These are phyloP conservation scores for Macaria liturata DNA, from an alignment of 2,888 invertebrate genomes.

Conservation along the genomic window DNA sequence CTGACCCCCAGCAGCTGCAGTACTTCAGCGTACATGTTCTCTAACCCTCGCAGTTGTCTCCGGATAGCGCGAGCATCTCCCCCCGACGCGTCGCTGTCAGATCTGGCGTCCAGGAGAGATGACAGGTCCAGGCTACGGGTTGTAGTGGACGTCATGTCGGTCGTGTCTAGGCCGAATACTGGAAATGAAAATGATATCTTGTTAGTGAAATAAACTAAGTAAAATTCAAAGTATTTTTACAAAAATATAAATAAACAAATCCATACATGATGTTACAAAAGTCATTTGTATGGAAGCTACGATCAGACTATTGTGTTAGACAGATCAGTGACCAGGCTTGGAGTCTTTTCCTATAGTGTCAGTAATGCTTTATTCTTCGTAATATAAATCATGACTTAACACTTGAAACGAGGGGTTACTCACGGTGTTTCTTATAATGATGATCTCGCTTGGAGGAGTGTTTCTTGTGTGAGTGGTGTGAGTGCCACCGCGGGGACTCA, in stretches of 20 bases:
- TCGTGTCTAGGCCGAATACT: conserved; percentile 89
- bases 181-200: conserved; percentile 34
- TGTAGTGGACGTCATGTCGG: conserved; percentile 91
- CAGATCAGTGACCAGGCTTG: too few relatives aligned
- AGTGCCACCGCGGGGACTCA: conserved; percentile 75
- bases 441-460: conserved; percentile 82
- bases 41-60: conserved; percentile 91
- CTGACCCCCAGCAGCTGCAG: conserved; percentile 72
- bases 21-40: conserved; percentile 94
- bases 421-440: conserved; percentile 84
- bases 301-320: too few relatives aligned
- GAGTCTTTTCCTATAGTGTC: too few relatives aligned
- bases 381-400: too few relatives aligned
- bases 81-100: conserved; percentile 88
- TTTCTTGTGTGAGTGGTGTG: conserved; percentile 78
- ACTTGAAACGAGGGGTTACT: conserved; percentile 48
- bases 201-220: too few relatives aligned
- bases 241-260: too few relatives aligned
- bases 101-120: conserved; percentile 89
- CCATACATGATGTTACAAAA: too few relatives aligned
- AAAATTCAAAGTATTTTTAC: not conserved
- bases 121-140: conserved; percentile 90
- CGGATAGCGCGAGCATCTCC: conserved; percentile 89
- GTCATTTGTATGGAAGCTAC: too few relatives aligned
- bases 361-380: too few relatives aligned